phyloP scores from a whole-genome alignment of 2,888 invertebrate species.

The Campoplex capitator region DNA sequence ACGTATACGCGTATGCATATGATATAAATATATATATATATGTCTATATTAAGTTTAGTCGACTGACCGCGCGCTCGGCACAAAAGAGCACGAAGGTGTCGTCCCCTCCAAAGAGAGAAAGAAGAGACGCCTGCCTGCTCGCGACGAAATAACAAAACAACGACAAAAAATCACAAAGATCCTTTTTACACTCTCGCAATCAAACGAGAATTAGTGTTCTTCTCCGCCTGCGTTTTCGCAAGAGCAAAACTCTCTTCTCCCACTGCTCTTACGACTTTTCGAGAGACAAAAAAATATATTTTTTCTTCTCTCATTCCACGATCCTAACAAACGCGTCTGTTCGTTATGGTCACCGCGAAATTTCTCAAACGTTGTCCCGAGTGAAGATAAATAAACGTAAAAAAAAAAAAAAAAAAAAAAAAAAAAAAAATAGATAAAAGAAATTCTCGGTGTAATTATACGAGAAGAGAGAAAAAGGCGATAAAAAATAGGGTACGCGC shows the following conservation, averaged over 20 bases:
- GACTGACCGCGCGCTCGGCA: constrained; percentile 51
- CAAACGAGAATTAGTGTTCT: constrained; percentile 66
- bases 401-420: constrained; percentile 49
- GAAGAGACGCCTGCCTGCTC: not conserved
- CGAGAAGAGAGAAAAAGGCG: constrained; percentile 42
- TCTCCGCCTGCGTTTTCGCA: constrained; percentile 51
- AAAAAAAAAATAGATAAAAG: constrained; percentile 51
- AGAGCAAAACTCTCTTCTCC: constrained; percentile 50
- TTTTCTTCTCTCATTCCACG: constrained; percentile 17
- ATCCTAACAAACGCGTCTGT: constrained; percentile 29
- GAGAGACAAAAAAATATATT: not conserved
- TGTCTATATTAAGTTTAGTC: not conserved
- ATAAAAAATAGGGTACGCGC: constrained; percentile 56
- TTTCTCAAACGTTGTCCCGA: constrained; percentile 54
- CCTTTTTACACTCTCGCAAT: constrained; percentile 53
- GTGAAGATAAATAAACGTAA: not conserved
- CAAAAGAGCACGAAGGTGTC: constrained; percentile 64
- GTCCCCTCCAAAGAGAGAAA: constrained; percentile 10
- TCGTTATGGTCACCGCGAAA: constrained; percentile 56
- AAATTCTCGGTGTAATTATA: constrained; percentile 56
- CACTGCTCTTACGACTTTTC: constrained; percentile 1
- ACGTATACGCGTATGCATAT: constrained; percentile 15
- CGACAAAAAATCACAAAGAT: constrained; percentile 31
- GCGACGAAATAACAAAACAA: constrained; percentile 33
- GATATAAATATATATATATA: not conserved